Conservation (phyloP, 2,797 vertebrate genomes). For the Leuciscus waleckii region DNA sequence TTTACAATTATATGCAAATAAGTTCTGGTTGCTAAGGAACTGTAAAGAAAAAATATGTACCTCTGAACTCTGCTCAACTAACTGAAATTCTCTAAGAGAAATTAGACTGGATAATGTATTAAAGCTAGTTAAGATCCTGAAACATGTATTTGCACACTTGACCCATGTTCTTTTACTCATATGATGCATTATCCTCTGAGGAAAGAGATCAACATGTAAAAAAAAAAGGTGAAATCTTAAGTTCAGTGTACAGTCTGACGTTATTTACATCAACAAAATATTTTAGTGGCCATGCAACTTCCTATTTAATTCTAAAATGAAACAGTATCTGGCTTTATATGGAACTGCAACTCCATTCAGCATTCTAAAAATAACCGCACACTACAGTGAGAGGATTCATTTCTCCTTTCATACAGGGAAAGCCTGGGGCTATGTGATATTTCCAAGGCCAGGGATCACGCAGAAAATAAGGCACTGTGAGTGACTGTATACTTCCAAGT, state of each 20-base stretch:
- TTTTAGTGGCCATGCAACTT: conserved; percentile 61
- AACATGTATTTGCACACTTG: conserved; percentile 19
- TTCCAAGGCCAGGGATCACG: conserved; percentile 66
- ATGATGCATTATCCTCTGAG: neutral
- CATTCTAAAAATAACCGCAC: conserved; percentile 75
- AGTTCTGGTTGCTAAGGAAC: conserved; percentile 42
- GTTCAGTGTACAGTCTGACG: conserved; percentile 15
- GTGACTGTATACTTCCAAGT: conserved; percentile 63
- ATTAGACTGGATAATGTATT: conserved; percentile 9
- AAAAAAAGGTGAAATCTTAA: conserved; percentile 1
- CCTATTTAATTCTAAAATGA: conserved; percentile 72
- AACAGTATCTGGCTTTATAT: conserved; percentile 76
- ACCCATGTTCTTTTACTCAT: conserved; percentile 30
- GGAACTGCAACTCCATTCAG: conserved; percentile 77
- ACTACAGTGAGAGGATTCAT: conserved; percentile 71
- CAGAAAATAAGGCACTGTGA: conserved; percentile 59
- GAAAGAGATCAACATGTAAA: conserved; percentile 16
- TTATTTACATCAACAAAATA: conserved; percentile 71
- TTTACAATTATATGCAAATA: conserved; percentile 45
- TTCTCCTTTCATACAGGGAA: conserved; percentile 61
- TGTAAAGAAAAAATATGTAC: conserved; percentile 31
- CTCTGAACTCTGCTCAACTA: conserved; percentile 44
- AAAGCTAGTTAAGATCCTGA: conserved; percentile 21
- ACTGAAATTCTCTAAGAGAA: conserved; percentile 23
- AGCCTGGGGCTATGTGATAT: conserved; percentile 69